Base-by-base conservation (phyloP, 2,113 vertebrate species). In the Toxotes chatareus region DNA sequence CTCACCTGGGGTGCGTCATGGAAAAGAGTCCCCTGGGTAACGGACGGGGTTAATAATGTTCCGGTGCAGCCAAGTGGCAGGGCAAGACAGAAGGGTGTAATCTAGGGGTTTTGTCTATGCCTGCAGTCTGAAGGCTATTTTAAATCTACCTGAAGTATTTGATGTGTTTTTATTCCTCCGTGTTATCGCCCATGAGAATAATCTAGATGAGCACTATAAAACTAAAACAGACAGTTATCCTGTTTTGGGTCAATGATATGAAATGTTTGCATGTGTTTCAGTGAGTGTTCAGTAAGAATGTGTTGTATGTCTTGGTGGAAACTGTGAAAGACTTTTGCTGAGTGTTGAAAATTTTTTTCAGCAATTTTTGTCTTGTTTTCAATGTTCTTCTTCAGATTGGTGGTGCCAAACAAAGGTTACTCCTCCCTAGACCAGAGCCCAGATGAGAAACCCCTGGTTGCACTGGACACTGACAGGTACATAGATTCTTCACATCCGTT, bases 401-500 rank as follows among this genome's bases (percentile, higher is more conserved):
- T 99, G 34, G 97, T 99, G 90, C 98, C 98, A 73, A 99, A 99
- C 90, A 99, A 99, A 95, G 98, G 98, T 67, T 99, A 99, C 87
- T 99, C 98, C 0, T 99, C 98, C 0, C 94, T 99, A 94, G 98
- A 99, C 88, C 98, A 99, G 96, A 99, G 97, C 90, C 98, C 98
- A 4, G 98, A 99, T 80, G 98, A 99, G 92, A 99, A 99, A 89
- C 98, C 98, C 2, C 93, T 99, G 89, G 98, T 99, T 82, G 98
- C 98, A 23, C 94, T 99, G 94, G 98, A 99, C 93, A 99, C 98
- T 0, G 98, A 99, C 96, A 99, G 98, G 98, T 99, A 47, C 42
- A 34, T 2, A 3, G 6, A 13, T 27, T 40, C 34, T 34, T 59
- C 23, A 7, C 13, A 4, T 27, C 0, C 4, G 47, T 21, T 19